phyloP scores from a whole-genome alignment of 2,888 invertebrate species.

The Chromoteleia sp. region DNA sequence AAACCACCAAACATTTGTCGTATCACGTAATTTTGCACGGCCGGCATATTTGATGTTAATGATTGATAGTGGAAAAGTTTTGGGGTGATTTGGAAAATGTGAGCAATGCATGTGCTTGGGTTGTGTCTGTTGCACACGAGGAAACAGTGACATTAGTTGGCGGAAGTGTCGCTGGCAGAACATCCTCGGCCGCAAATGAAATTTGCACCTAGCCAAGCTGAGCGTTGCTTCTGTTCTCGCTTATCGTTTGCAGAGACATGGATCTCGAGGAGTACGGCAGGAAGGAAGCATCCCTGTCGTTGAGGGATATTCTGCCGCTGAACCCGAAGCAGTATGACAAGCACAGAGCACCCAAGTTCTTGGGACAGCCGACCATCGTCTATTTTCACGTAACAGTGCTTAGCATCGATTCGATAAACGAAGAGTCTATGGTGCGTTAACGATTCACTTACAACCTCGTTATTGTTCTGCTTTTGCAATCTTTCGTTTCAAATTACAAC shows the following conservation, averaged over 20 bases:
- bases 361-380: conserved; percentile 94
- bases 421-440: conserved; percentile 93
- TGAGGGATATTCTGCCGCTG: conserved; percentile 93
- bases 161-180: conserved; percentile 68
- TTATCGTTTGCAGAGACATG: conserved; percentile 80
- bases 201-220: conserved; percentile 59
- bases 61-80: conserved; percentile 47
- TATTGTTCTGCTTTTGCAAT: no score
- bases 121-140: conserved; percentile 62
- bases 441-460: neutral
- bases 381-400: conserved; percentile 96
- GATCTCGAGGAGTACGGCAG: conserved; percentile 82
- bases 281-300: conserved; percentile 89
- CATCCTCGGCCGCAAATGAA: conserved; percentile 53
- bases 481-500: no score
- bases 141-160: conserved; percentile 66
- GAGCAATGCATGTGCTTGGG: conserved; percentile 42
- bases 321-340: conserved; percentile 95
- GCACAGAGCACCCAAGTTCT: conserved; percentile 93
- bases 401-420: conserved; percentile 97
- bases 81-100: conserved; percentile 41
- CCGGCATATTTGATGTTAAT: conserved; percentile 25
- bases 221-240: conserved; percentile 73
- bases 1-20: neutral
- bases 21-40: neutral